Base-by-base conservation (phyloP, 2,113 vertebrate species). In the Thomomys bottae region DNA sequence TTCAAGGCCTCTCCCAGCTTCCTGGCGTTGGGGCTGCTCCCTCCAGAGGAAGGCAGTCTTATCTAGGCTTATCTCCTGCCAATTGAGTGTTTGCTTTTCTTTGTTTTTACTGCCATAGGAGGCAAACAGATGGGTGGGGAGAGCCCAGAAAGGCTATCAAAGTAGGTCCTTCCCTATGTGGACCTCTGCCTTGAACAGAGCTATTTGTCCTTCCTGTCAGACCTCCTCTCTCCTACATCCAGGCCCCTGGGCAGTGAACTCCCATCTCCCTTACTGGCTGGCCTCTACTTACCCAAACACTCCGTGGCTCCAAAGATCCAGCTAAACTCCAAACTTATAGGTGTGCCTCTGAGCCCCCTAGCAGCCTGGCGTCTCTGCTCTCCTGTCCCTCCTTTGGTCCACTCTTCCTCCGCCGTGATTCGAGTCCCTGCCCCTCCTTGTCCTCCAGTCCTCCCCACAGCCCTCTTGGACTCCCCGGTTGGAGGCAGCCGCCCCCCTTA, bases 1-100 rank as follows among this genome's bases (percentile, higher is more conserved):
- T 92, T 94, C 94, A 95, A 95, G 96, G 95, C 94, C 96, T 96
- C 93, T 93, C 94, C 94, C 82, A 21, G 93, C 86, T 95, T 94
- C 95, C 96, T 94, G 95, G 89, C 32, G 1, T 76, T 89, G 92
- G 3, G 2, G 89, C 79, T 8, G 92, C 92, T 95, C 88, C 92
- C 95, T 91, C 82, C 89, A 42, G 85, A 94, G 95, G 96, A 96
- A 96, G 85, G 94, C 89, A 71, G 94, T 94, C 94, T 94, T 94
- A 96, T 96, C 95, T 68, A 86, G 71, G 80, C 91, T 96, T 95
- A 95, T 95, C 96, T 95, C 88, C 90, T 94, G 92, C 94, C 96
- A 90, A 93, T 66, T 42, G 54, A 92, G 83, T 94, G 90, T 95
- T 89, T 93, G 49, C 79, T 91, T 84, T 91, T 64, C 94, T 96